Evolutionary conservation across 2,888 invertebrate species (phyloP).

Genomic region (Hydropsyche betteni): DNA sequence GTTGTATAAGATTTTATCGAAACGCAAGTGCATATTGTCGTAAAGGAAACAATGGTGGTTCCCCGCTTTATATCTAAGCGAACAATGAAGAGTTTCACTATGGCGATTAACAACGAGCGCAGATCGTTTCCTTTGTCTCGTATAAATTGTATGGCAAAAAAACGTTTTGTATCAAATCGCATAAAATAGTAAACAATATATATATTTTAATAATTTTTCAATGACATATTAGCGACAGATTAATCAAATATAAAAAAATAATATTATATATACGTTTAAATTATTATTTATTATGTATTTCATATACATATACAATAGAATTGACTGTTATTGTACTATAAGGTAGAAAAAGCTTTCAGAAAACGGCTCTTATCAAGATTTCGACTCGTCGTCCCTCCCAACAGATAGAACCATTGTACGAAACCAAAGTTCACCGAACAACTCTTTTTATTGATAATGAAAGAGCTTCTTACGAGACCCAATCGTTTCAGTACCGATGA

Average conservation of each 20-base stretch:
- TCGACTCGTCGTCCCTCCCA: conserved; percentile 13
- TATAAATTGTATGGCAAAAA: conserved; percentile 24
- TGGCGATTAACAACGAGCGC: conserved; percentile 44
- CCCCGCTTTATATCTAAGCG: conserved; percentile 40
- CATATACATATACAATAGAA: background rate
- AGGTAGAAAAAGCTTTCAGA: conserved; percentile 19
- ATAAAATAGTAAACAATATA: background rate
- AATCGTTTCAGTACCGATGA: conserved; percentile 9
- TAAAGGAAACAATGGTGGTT: conserved; percentile 45
- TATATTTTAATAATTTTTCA: no score
- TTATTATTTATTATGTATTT: background rate
- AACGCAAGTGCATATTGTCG: conserved; percentile 48
- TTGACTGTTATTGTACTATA: background rate
- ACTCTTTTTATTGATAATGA: conserved; percentile 36
- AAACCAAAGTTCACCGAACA: conserved; percentile 27
- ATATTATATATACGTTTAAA: no score
- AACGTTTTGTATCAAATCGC: conserved; percentile 5
- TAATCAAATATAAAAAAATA: no score
- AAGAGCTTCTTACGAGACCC: conserved; percentile 19
- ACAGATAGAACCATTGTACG: conserved; percentile 26
- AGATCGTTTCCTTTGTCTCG: conserved; percentile 34
- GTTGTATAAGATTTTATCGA: conserved; percentile 45
- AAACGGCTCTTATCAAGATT: conserved; percentile 35
- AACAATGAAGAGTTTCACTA: conserved; percentile 44
- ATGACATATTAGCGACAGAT: no score